These are phyloP conservation scores for Eutrigla gurnardus DNA, from an alignment of 2,797 vertebrate genomes.

Conservation along the genomic window DNA sequence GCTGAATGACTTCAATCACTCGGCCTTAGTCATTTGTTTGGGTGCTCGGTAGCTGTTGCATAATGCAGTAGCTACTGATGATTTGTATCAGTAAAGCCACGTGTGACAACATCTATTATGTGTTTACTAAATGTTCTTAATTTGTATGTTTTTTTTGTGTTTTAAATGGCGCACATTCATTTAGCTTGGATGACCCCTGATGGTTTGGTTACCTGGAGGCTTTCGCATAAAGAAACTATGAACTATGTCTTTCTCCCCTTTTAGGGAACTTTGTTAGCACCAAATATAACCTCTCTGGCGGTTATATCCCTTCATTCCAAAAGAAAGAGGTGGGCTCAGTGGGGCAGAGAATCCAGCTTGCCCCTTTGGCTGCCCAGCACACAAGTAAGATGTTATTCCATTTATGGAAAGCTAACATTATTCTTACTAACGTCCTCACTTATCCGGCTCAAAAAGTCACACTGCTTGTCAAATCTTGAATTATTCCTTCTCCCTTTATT, in stretches of 20 bases:
- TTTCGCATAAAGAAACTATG: slow-evolving; percentile 1
- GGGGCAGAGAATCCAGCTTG: slow-evolving; percentile 93
- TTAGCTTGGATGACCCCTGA: neutral
- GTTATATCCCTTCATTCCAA: slow-evolving; percentile 90
- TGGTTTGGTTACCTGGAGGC: neutral
- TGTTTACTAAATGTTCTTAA: neutral
- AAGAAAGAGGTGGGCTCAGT: slow-evolving; percentile 96
- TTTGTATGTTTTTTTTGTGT: slow-evolving; percentile 13
- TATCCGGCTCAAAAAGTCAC: neutral
- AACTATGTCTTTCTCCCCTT: slow-evolving; percentile 28
- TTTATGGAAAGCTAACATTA: neutral
- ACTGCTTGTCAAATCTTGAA: neutral
- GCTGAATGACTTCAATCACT: slow-evolving; percentile 61
- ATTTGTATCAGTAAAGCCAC: neutral
- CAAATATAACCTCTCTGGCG: slow-evolving; percentile 83
- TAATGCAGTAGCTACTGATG: slow-evolving; percentile 30
- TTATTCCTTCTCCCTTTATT: neutral
- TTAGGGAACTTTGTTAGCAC: slow-evolving; percentile 85
- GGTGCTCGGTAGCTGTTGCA: slow-evolving; percentile 37
- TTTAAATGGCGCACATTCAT: slow-evolving; percentile 10
- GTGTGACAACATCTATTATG: slow-evolving; percentile 19
- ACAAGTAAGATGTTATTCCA: slow-evolving; percentile 84
- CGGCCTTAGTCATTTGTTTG: slow-evolving; percentile 34
- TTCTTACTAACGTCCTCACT: neutral
- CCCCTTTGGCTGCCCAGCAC: slow-evolving; percentile 84